Base-by-base conservation (phyloP, 2,888 invertebrate genomes). In the Miltochrista miniata region DNA sequence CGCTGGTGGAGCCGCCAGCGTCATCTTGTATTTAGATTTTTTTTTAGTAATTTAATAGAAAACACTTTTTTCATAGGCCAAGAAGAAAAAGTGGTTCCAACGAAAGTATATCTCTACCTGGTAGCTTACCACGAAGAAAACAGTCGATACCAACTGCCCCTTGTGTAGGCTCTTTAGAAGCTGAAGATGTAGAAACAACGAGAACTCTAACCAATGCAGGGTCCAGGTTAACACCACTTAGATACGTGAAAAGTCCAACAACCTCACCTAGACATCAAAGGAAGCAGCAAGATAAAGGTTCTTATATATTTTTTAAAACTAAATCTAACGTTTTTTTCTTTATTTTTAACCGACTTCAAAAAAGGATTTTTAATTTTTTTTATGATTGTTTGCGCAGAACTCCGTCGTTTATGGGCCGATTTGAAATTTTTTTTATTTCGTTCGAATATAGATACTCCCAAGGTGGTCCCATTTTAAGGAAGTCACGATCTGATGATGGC, bases 31-130 rank as follows among this genome's bases (percentile, higher is more conserved):
- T n/a, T n/a, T n/a, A n/a, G n/a, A n/a, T n/a, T n/a, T n/a, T n/a
- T n/a, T n/a, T n/a, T n/a, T n/a, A n/a, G n/a, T n/a, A n/a, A n/a
- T n/a, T n/a, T n/a, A n/a, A n/a, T n/a, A n/a, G n/a, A n/a, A n/a
- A n/a, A 13, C 1, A 7, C 38, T 40, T 51, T 18, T 33, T 57
- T 72, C 75, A 55, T 51, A 87, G 91, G 45, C 84, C 90, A n/a
- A 76, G 90, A 61, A 76, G 90, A 70, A 92, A 92, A 82, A 92
- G 87, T 61, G 88, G 90, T 29, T 87, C 93, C 66, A 93, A 93
- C 68, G 93, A 93, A 81, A 93, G 93, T 73, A 93, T 93, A 71
- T 95, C 94, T 69, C 81, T 95, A 50, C 93, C 93, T 12, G 93
- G 93, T 37, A 93, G 93, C 70, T 78, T 93, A 44, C 94, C 94